Evolutionary conservation across 2,888 invertebrate species (phyloP).

Genomic region (Calephelis perditalis): DNA sequence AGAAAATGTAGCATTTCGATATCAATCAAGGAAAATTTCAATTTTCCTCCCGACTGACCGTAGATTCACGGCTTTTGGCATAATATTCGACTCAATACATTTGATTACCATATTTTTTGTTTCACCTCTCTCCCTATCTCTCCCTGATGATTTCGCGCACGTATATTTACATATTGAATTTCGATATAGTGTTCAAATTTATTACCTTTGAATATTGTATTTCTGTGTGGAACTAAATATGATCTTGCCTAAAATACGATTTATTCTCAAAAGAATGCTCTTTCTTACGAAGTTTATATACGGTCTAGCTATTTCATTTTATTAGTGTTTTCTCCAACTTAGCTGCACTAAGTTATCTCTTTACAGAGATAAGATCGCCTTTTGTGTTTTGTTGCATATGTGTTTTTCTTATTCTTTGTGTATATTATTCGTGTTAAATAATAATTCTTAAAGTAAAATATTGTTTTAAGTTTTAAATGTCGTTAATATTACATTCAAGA

Average conservation of each 20-base stretch:
- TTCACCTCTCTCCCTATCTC: constrained; percentile 56
- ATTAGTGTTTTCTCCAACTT: no score
- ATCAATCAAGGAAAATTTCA: constrained; percentile 33
- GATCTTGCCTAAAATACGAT: constrained; percentile 25
- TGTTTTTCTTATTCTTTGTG: no score
- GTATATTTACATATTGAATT: constrained; percentile 70
- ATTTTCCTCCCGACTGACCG: constrained; percentile 35
- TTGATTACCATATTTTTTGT: constrained; percentile 71
- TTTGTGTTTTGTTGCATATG: no score
- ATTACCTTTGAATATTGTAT: constrained; percentile 48
- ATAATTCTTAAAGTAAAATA: no score
- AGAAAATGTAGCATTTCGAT: constrained; percentile 20
- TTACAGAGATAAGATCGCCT: no score
- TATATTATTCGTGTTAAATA: no score
- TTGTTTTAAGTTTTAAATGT: no score
- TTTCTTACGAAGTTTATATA: no score
- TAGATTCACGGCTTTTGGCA: constrained; percentile 42
- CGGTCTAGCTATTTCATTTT: no score
- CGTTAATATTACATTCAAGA: no score
- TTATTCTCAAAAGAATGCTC: constrained; percentile 1
- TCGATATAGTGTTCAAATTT: constrained; percentile 65
- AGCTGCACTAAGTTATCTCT: no score
- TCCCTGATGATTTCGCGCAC: constrained; percentile 63
- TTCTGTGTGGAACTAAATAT: constrained; percentile 49
- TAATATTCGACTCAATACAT: constrained; percentile 53